Evolutionary conservation across 1,140 invertebrate species (phyloP), one percentile per base, ranked within the genome.

Genomic region (Phocides pigmalion): DNA sequence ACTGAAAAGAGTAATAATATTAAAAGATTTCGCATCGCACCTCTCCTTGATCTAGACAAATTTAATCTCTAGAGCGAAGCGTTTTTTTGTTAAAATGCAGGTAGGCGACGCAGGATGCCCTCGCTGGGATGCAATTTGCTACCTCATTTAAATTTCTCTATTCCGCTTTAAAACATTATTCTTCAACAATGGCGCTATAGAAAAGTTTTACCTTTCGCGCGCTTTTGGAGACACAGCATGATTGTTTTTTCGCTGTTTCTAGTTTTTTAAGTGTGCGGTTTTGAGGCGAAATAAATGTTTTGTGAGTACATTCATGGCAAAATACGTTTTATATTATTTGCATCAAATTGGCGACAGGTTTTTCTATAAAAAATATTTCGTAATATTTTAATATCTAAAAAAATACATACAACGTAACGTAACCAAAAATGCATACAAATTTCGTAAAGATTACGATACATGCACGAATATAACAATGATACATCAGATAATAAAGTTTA

Each of bases 101-200:
- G 54, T 58, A 58, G 41, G 54, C 41, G 42, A 11, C 56, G 56
- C 42, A 59, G 41, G 56, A 59, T 22, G 41, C 56, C 42, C 41
- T 17, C 42, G n/a, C 25, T 32, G 56, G 28, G 16, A 59, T 59
- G 44, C 42, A 47, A 59, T 59, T 59, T 59, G 42, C 42, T 47
- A 59, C 56, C 56, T 59, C 56, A 59, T 59, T 59, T 59, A 59
- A 59, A 59, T 59, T 59, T 59, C 42, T 59, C 32, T 59, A 59
- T 59, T 59, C 42, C 28, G 56, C n/a, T 59, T 59, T 59, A 37
- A 59, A 59, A 59, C 54, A 37, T 51, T 51, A 46, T 59, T 59
- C 56, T 59, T 22, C 42, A 46, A 59, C 56, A 59, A 59, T 59
- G 42, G 56, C 15, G 41, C 54, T 35, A 35, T 59, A 59, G 54